Base-by-base conservation (phyloP, 1,140 invertebrate species). In the Diplogasteroides magnus region DNA sequence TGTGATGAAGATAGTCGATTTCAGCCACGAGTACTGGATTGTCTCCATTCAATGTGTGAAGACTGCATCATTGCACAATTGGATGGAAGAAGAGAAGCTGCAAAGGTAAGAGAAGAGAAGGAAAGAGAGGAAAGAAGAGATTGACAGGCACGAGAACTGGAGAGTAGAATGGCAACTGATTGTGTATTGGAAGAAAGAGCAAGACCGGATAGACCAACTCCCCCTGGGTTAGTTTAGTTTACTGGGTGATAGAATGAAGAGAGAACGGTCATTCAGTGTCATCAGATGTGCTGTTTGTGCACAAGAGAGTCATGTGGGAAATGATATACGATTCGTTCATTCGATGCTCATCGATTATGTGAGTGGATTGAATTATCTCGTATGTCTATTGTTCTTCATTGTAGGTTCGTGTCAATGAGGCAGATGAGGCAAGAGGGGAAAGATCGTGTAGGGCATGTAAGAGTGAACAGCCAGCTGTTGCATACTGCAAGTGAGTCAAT, bases 391-490 rank as follows among this genome's bases (percentile, higher is more conserved):
- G 37, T 11, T 23, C 25, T 31, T 27, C 28, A 23, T 71, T 71
- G 1, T 28, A 72, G 70, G 70, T 72, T 48, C 64, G 65, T 25
- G 27, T 67, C 25, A 59, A 57, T 14, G 65, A 67, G 25, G 57
- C 55, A 14, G 67, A 72, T 32, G 72, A 69, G 13, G 37, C 61
- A 1, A 32, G 61, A 31, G 67, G 60, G 2, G 71, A 77, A 31
- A 57, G 73, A 37, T 68, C 65, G 19, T 79, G 78, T 63, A 31
- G 71, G 14, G 68, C 78, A 1, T 79, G 78, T 67, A 79, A 79
- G 64, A 67, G 65, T 27, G 78, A 80, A 57, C 73, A 93, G 83
- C 88, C 89, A 79, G 93, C 93, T 19, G 90, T 94, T 19, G 92
- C 92, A 19, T 88, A 91, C 68, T n/a, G n/a, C n/a, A n/a, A n/a